Evolutionary conservation across 2,113 vertebrate species (phyloP).

Genomic region (Pygoscelis antarcticus): DNA sequence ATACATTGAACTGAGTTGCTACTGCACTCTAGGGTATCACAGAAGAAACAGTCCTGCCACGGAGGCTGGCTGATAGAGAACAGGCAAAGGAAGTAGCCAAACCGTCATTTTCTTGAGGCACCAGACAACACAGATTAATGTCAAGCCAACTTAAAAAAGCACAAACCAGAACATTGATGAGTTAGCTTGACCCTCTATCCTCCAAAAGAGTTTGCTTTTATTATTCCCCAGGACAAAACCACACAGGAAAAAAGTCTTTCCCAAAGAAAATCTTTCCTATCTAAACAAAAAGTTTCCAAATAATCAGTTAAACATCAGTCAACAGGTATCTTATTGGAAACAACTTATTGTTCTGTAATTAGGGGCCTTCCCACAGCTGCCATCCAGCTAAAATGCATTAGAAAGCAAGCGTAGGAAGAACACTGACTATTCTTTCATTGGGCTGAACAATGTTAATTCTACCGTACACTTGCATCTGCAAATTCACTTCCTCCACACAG

Average conservation of each 20-base stretch:
- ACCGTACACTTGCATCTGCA: not conserved
- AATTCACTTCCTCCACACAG: not conserved
- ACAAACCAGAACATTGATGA: not conserved
- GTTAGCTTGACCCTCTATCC: not conserved
- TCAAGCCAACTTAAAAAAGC: not conserved
- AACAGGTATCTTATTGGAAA: not conserved
- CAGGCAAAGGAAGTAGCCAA: not conserved
- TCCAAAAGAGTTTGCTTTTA: not conserved
- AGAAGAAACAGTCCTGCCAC: not conserved
- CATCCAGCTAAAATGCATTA: not conserved
- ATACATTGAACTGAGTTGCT: not conserved
- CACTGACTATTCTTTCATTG: not conserved
- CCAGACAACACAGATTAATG: not conserved
- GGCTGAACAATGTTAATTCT: not conserved
- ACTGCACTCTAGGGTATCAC: not conserved
- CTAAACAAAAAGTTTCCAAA: not conserved
- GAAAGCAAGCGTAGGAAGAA: not conserved
- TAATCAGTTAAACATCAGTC: not conserved
- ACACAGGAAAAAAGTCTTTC: not conserved
- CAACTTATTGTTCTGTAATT: not conserved
- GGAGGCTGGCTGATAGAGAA: not conserved
- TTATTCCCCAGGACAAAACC: not conserved
- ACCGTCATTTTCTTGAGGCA: not conserved
- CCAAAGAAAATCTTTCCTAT: not conserved
- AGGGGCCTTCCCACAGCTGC: not conserved